These are phyloP conservation scores for Schlechtendalia chinensis DNA, from an alignment of 1,140 invertebrate species.

Conservation along the genomic window DNA sequence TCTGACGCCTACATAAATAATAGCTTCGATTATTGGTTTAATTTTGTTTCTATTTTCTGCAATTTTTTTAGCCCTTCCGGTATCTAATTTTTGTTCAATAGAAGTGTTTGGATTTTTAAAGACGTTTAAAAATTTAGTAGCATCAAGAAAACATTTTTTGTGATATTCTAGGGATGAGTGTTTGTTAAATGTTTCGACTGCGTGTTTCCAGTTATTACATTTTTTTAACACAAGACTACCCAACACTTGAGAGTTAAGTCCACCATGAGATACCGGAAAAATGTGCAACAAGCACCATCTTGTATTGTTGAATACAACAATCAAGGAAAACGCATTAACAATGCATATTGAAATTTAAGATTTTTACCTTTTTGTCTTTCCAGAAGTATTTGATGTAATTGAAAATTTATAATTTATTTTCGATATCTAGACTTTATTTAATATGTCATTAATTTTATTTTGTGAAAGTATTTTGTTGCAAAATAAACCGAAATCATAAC, in stretches of 20 bases:
- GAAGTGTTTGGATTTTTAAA: background rate
- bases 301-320: slow-evolving; percentile 12
- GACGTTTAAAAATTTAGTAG: background rate
- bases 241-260: background rate
- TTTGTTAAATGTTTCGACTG: background rate
- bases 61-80: background rate
- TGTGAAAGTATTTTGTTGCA: background rate
- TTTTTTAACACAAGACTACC: slow-evolving; percentile 4
- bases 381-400: no score
- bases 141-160: slow-evolving; percentile 12
- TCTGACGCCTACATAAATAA: background rate
- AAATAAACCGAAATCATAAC: background rate
- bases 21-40: background rate
- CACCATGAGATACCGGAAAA: background rate
- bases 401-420: no score
- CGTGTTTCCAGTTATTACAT: background rate
- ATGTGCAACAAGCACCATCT: slow-evolving; percentile 15
- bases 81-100: background rate
- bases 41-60: no score
- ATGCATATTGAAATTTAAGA: slow-evolving; percentile 11
- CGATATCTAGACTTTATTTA: no score
- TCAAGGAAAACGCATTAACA: slow-evolving; percentile 4
- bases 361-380: no score
- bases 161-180: slow-evolving; percentile 1
- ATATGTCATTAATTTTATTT: no score